Evolutionary conservation across 2,113 vertebrate species (phyloP).

Genomic region (Chionis minor): DNA sequence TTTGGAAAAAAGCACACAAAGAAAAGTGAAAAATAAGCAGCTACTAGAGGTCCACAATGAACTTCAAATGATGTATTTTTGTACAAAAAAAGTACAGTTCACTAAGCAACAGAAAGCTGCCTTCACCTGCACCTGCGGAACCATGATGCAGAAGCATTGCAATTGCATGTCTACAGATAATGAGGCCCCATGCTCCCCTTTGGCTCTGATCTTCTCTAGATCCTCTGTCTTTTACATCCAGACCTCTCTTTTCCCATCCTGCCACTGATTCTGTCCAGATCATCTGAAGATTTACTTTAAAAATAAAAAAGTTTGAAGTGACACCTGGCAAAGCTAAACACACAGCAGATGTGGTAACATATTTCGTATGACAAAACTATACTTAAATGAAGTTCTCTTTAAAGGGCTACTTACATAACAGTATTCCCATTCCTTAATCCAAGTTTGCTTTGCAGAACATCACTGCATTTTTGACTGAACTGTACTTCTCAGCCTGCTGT

Average conservation of each 20-base stretch:
- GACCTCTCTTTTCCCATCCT: background rate
- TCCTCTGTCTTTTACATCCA: background rate
- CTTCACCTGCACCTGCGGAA: background rate
- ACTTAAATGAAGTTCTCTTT: background rate
- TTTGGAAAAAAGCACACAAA: background rate
- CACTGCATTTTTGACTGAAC: background rate
- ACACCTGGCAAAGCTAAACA: background rate
- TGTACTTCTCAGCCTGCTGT: background rate
- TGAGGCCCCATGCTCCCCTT: accelerated
- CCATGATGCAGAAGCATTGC: background rate
- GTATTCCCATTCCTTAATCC: background rate
- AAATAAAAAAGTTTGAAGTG: background rate
- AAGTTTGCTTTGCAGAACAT: background rate
- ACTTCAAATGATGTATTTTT: background rate
- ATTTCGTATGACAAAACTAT: background rate
- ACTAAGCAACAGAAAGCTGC: background rate
- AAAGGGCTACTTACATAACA: background rate
- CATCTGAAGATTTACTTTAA: background rate
- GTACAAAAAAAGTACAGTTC: background rate
- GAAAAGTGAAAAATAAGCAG: background rate
- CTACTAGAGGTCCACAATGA: background rate
- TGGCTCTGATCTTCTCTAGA: background rate
- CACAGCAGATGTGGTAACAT: accelerated
- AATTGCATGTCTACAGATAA: background rate
- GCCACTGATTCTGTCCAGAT: background rate